phyloP scores from a whole-genome alignment of 2,113 vertebrate species.

The Glareola pratincola region DNA sequence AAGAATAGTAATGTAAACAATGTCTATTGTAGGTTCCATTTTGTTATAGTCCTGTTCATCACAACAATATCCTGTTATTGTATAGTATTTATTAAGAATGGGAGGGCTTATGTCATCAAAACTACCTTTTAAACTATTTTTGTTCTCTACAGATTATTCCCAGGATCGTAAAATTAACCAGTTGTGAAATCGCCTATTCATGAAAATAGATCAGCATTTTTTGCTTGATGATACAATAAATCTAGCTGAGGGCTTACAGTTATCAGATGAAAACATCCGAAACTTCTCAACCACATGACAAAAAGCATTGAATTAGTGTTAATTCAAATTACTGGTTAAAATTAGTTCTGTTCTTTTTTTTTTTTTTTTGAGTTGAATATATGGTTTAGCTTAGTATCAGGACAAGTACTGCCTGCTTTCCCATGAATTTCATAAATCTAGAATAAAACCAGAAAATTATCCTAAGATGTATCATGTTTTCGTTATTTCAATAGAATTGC shows the following conservation, averaged over 20 bases:
- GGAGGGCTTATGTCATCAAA: background rate
- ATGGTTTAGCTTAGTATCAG: background rate
- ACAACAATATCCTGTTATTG: background rate
- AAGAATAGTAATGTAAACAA: background rate
- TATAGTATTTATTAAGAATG: background rate
- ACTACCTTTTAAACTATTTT: background rate
- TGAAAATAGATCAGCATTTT: background rate
- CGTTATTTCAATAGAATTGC: background rate
- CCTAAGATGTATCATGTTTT: background rate
- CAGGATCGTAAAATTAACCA: background rate
- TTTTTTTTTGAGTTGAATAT: background rate
- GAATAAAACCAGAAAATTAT: background rate
- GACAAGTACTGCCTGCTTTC: background rate
- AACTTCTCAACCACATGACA: background rate
- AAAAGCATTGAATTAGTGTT: background rate
- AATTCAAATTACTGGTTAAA: background rate
- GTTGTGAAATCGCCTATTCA: background rate
- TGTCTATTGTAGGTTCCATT: background rate
- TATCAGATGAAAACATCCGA: background rate
- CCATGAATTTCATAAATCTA: background rate
- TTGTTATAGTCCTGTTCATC: background rate
- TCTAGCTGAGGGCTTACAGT: background rate
- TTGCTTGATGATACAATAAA: background rate
- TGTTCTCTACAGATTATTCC: background rate
- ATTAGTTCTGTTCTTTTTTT: accelerated